Evolutionary conservation across 2,797 vertebrate species (phyloP).

Genomic region (Neostethus bicornis): DNA sequence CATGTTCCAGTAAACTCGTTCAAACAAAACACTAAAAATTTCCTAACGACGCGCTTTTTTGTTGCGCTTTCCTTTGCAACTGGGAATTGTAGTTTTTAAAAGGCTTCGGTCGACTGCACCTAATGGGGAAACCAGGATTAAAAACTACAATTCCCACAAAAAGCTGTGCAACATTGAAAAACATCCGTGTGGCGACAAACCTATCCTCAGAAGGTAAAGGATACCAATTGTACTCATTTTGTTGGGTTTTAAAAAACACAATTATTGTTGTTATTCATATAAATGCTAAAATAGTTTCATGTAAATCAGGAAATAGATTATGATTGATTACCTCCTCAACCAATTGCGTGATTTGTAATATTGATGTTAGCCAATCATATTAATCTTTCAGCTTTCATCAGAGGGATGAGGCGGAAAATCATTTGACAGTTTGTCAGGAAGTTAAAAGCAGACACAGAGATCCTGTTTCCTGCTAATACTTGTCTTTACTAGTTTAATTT

Average conservation of each 20-base stretch:
- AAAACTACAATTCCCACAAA: conserved; percentile 63
- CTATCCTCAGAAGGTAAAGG: no score
- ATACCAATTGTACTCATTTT: neutral
- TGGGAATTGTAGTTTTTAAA: conserved; percentile 47
- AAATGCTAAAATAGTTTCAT: no score
- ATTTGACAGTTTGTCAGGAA: conserved; percentile 70
- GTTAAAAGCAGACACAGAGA: conserved; percentile 38
- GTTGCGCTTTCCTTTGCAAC: conserved; percentile 24
- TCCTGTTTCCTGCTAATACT: conserved; percentile 54
- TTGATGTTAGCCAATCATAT: conserved; percentile 42
- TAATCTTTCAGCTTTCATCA: neutral
- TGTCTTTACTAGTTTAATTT: conserved; percentile 48
- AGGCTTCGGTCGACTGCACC: neutral
- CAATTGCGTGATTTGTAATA: conserved; percentile 27
- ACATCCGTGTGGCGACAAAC: conserved; percentile 11
- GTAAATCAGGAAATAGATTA: accelerated
- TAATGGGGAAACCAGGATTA: accelerated
- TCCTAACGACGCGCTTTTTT: conserved; percentile 39
- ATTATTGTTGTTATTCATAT: no score
- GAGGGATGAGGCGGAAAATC: conserved; percentile 32
- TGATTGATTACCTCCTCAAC: conserved; percentile 35
- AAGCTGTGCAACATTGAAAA: conserved; percentile 18
- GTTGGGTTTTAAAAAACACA: no score
- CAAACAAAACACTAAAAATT: conserved; percentile 14
- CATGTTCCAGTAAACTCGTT: conserved; percentile 21